phyloP scores from a whole-genome alignment of 64 coral and sea anemone genomes.

The Anthopleura sola region DNA sequence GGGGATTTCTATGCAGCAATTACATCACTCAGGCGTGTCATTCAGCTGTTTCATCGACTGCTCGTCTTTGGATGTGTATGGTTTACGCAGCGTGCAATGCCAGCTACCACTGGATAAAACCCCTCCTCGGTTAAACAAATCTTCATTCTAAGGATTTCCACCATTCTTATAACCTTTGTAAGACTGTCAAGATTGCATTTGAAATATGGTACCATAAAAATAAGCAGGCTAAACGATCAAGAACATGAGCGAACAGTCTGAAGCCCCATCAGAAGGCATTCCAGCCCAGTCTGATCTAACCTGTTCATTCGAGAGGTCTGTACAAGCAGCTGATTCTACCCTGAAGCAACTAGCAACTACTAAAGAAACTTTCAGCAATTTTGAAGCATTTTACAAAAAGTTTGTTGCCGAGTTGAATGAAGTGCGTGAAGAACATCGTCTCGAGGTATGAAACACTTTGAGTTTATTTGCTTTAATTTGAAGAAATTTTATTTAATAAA shows the following conservation, averaged over 20 bases:
- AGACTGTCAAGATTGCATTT: neutral
- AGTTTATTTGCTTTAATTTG: neutral
- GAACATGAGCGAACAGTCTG: neutral
- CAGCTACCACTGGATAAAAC: no score
- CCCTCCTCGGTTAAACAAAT: no score
- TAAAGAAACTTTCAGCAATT: conserved; percentile 65
- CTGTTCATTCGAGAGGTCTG: conserved; percentile 1
- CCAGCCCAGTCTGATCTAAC: neutral
- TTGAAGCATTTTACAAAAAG: conserved; percentile 80
- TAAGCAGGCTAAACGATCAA: neutral
- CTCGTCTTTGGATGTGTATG: neutral
- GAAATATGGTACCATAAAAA: neutral
- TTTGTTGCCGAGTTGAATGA: conserved; percentile 71
- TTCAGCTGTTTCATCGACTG: neutral
- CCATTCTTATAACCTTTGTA: no score
- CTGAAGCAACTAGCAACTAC: conserved; percentile 64
- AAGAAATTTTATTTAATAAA: no score
- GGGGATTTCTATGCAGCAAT: neutral
- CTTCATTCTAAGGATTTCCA: no score
- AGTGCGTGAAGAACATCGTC: conserved; percentile 58
- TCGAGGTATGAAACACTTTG: conserved; percentile 53
- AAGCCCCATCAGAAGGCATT: neutral
- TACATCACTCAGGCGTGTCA: neutral
- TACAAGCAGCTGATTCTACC: conserved; percentile 42
- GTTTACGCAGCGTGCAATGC: neutral